Percentiles rank a stretch among this genome's conserved stretches.
These are phyloP conservation scores for Drosophila repletoides DNA, from an alignment of 1,140 invertebrate species.

Conservation along the genomic window DNA sequence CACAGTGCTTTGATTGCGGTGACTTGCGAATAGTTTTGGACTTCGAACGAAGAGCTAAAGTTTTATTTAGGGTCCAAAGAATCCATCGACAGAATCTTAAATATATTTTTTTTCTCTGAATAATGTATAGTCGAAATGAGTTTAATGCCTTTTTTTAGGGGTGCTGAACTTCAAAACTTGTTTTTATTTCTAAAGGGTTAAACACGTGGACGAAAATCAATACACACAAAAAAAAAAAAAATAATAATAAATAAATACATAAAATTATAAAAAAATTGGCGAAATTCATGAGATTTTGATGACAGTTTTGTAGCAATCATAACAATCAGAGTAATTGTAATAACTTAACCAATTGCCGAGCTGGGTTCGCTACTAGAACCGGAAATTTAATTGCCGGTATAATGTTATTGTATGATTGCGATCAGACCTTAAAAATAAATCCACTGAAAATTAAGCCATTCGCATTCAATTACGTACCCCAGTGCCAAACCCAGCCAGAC, in stretches of 20 bases:
- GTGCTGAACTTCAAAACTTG: conserved; percentile 40
- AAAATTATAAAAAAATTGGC: background rate
- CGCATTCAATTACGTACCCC: conserved; percentile 73
- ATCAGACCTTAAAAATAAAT: conserved; percentile 54
- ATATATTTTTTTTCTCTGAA: too few species aligned
- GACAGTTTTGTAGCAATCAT: background rate
- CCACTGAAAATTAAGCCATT: conserved; percentile 70
- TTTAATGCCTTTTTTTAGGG: conserved; percentile 41
- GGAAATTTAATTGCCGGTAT: conserved; percentile 61
- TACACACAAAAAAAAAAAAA: too few species aligned
- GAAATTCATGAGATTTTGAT: background rate
- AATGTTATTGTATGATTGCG: conserved; percentile 66
- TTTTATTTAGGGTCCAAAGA: too few species aligned
- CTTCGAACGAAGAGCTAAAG: too few species aligned
- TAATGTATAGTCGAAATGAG: conserved; percentile 32
- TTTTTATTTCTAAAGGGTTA: background rate
- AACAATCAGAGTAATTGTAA: conserved; percentile 34
- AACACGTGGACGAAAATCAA: conserved; percentile 8
- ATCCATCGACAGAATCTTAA: too few species aligned
- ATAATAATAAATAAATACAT: background rate
- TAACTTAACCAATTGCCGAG: conserved; percentile 23
- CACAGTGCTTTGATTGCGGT: too few species aligned
- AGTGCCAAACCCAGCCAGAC: background rate
- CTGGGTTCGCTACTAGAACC: conserved; percentile 26
- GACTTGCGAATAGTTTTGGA: too few species aligned